These are phyloP conservation scores for Numenius arquata DNA, from an alignment of 2,113 vertebrate genomes.

Conservation along the genomic window DNA sequence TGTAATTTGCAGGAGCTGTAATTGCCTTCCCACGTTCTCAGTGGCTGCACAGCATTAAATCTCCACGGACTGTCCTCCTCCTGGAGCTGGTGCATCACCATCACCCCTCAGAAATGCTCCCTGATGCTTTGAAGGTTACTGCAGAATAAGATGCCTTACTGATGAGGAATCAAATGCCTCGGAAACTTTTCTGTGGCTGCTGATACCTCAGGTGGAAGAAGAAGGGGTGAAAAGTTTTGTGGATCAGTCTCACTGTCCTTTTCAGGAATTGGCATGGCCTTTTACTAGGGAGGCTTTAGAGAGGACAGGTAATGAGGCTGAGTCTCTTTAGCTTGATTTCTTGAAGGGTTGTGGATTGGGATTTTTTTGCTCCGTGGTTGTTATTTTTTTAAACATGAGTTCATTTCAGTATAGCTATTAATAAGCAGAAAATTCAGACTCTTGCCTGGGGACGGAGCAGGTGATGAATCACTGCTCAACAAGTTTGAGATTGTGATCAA, in stretches of 20 bases:
- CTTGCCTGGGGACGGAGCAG: not conserved
- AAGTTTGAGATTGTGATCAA: not conserved
- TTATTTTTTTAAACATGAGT: not conserved
- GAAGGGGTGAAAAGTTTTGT: not conserved
- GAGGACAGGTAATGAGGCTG: not conserved
- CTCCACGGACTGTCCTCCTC: not conserved
- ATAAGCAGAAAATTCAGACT: not conserved
- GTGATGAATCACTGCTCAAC: not conserved
- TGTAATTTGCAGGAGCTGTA: not conserved
- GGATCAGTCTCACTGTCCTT: not conserved
- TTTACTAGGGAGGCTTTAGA: not conserved
- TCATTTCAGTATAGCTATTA: not conserved
- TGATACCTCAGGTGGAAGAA: not conserved
- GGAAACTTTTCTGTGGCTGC: not conserved
- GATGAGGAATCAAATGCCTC: not conserved
- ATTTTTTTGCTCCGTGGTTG: not conserved
- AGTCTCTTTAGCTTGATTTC: not conserved
- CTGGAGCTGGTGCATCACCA: not conserved
- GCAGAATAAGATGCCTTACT: not conserved
- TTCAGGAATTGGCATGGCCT: not conserved
- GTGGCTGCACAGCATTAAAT: slow-evolving; percentile 28
- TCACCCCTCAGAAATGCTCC: not conserved
- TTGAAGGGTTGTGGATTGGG: not conserved
- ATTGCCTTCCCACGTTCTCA: slow-evolving; percentile 7
- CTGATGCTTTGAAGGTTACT: not conserved